Percentiles rank a stretch among this genome's conserved stretches.
Evolutionary conservation across 1,140 invertebrate genomes (phyloP).

Genomic region (Tyrophagus putrescentiae): DNA sequence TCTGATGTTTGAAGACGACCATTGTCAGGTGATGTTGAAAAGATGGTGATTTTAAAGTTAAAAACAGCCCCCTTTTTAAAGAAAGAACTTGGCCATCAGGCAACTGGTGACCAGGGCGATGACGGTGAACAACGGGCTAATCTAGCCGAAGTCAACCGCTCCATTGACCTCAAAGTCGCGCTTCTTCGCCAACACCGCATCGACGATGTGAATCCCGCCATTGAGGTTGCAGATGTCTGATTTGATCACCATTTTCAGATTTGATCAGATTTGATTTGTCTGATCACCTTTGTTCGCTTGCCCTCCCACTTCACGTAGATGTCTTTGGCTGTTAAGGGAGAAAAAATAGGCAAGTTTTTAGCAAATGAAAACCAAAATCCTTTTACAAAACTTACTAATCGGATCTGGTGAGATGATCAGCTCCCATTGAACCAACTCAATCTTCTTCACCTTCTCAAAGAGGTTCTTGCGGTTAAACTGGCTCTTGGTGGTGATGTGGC

Average conservation of each 20-base stretch:
- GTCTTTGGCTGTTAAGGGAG: constrained; percentile 43
- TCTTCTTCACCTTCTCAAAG: constrained; percentile 43
- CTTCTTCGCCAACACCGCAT: constrained; percentile 60
- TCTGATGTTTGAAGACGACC: no score
- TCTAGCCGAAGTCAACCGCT: no score
- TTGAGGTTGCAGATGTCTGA: constrained; percentile 81
- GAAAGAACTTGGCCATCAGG: no score
- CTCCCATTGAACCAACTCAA: constrained; percentile 36
- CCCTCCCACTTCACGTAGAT: constrained; percentile 68
- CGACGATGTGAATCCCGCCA: constrained; percentile 80
- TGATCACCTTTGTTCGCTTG: constrained; percentile 60
- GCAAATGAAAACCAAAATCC: not conserved
- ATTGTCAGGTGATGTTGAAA: no score
- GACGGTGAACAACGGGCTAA: no score
- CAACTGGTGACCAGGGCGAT: no score
- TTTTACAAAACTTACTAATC: constrained; percentile 58
- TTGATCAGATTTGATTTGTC: no score
- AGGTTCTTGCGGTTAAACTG: constrained; percentile 61
- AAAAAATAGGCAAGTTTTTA: constrained; percentile 17
- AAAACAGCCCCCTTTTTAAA: no score
- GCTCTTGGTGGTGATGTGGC: constrained; percentile 57
- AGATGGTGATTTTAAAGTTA: no score
- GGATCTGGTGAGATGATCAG: constrained; percentile 45
- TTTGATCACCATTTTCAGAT: no score
- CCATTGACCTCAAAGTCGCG: constrained; percentile 48